Evolutionary conservation across 2,797 vertebrate species (phyloP), one percentile per base, ranked within the genome.

Genomic region (Sebastes matsubarae): DNA sequence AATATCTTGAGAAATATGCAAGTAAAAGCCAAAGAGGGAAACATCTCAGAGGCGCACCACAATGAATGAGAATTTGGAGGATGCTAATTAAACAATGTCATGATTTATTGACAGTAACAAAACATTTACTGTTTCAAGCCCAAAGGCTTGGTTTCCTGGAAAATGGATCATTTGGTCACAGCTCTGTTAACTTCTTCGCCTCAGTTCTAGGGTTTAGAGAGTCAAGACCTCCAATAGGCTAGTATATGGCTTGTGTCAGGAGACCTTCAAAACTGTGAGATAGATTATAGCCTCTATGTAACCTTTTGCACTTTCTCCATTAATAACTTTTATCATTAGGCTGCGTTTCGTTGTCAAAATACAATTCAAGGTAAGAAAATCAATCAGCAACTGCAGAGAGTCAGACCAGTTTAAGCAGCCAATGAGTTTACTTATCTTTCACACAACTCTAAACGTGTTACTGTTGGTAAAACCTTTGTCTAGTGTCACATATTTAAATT

Each of bases 91-190:
- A 92, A 91, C 90, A 93, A 90, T 92, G 86, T 72, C 32, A 65
- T 94, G 89, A 94, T 94, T 95, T 94, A 94, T 81, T 69, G 87
- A 74, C 83, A 75, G 89, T 87, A 88, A 90, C 79, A 90, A 89
- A 87, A 90, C 80, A 86, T 85, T 91, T 83, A 90, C 82, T 82
- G 88, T 87, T 90, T 90, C 64, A 57, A 66, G 82, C 84, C 92
- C 81, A 81, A 82, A 91, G 81, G 89, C 83, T 84, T 76, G 80
- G 77, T 78, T 93, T 94, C 86, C 85, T 91, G 88, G 90, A 93
- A 91, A 89, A 85, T 83, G 71, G 72, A 84, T 75, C 57, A 77
- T 81, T 89, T 87, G 81, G 87, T 92, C 80, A 83, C 70, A 81
- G 82, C 76, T 84, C 71, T 70, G 67, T 79, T 75, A 73, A 80